Evolutionary conservation across 1,140 invertebrate genomes (phyloP).

Genomic region (Coboldia fuscipes): DNA sequence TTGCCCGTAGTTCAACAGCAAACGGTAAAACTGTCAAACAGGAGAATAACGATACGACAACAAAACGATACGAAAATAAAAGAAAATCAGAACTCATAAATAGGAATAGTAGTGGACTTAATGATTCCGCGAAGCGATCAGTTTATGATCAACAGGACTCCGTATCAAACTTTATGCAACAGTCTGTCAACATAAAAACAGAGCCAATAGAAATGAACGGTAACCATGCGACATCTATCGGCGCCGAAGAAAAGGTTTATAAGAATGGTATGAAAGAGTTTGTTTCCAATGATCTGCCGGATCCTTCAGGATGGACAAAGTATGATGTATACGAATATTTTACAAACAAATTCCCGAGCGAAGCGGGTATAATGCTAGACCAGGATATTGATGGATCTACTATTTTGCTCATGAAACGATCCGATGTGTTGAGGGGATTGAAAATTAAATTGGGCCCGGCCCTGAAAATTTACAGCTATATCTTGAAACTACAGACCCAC

Average conservation of each 20-base stretch:
- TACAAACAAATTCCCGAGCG: constrained; percentile 10
- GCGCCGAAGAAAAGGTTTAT: too few relatives aligned
- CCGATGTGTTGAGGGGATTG: constrained; percentile 13
- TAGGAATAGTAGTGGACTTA: too few relatives aligned
- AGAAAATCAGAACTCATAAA: constrained; percentile 1
- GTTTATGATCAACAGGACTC: too few relatives aligned
- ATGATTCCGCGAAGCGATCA: too few relatives aligned
- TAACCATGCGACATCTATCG: neutral
- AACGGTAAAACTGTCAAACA: neutral
- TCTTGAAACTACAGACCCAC: constrained; percentile 10
- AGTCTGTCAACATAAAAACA: neutral
- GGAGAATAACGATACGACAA: neutral
- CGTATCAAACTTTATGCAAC: neutral
- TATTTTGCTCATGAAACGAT: constrained; percentile 13
- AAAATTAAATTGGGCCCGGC: constrained; percentile 15
- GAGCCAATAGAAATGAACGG: neutral
- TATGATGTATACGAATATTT: constrained; percentile 12
- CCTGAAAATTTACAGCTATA: constrained; percentile 12
- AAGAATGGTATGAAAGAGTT: too few relatives aligned
- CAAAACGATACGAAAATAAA: neutral
- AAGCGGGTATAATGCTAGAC: constrained; percentile 10
- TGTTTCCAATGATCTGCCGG: constrained; percentile 4
- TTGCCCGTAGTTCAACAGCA: constrained; percentile 1
- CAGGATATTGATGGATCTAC: constrained; percentile 17
- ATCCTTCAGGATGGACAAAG: constrained; percentile 9